Evolutionary conservation across 2,888 invertebrate genomes (phyloP).

Genomic region (Podabrus alpinus): DNA sequence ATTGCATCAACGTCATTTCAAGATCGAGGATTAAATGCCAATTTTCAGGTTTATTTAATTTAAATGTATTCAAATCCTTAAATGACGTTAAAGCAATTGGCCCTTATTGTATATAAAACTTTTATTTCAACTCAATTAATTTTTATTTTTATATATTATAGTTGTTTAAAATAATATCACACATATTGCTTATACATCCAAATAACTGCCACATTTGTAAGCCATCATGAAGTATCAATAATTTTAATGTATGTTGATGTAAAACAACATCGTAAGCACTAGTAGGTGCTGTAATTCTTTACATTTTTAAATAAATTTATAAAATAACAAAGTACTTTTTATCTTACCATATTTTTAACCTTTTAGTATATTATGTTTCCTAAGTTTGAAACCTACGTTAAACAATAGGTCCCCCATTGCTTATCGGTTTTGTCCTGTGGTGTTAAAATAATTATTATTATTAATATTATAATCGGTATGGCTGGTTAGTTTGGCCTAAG

Average conservation of each 20-base stretch:
- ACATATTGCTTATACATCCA: not conserved
- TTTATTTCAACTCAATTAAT: not conserved
- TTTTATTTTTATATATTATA: not conserved
- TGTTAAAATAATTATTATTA: no score
- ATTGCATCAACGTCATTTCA: not conserved
- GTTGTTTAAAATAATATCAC: not conserved
- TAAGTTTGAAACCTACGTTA: no score
- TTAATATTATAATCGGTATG: no score
- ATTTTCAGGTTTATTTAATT: not conserved
- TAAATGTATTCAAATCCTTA: no score
- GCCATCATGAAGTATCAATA: not conserved
- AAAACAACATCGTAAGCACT: not conserved
- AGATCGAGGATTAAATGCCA: not conserved
- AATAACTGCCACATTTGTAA: not conserved
- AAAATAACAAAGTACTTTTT: not conserved
- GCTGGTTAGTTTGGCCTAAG: no score
- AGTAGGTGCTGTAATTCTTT: not conserved
- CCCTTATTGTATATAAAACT: not conserved
- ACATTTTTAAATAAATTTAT: not conserved
- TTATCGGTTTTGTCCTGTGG: no score
- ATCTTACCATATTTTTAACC: no score
- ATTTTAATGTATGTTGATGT: not conserved
- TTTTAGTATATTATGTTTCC: no score
- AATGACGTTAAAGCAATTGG: not conserved
- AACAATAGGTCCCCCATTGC: no score